phyloP scores from a whole-genome alignment of 2,113 vertebrate species.

The Haplochromis burtoni region DNA sequence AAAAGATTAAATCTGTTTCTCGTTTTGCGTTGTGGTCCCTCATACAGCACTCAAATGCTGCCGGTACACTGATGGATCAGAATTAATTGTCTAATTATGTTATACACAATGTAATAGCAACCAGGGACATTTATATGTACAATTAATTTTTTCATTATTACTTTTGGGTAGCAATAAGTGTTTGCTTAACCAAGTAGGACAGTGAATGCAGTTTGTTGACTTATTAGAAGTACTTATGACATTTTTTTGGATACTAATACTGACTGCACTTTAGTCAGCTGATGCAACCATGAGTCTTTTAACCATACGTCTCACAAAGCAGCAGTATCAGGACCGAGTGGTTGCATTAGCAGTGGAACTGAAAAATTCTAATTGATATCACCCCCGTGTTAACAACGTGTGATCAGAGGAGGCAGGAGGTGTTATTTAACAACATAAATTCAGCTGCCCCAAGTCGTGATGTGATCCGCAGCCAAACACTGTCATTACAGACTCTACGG shows the following conservation, averaged over 20 bases:
- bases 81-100: background rate
- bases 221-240: background rate
- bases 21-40: background rate
- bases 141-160: background rate
- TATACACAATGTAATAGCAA: background rate
- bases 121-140: background rate
- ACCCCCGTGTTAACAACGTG: background rate
- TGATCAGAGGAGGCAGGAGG: background rate
- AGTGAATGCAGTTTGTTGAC: background rate
- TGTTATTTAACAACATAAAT: constrained; percentile 37
- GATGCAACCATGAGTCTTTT: background rate
- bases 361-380: background rate
- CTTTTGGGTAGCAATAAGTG: background rate
- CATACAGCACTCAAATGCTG: background rate
- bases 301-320: background rate
- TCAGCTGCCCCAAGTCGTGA: background rate
- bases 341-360: background rate
- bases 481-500: constrained; percentile 17
- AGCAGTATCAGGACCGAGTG: background rate
- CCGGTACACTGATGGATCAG: background rate
- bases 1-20: background rate
- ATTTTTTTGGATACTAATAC: background rate
- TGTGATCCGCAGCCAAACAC: background rate
- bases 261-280: background rate
- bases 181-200: background rate